A percentile compares a stretch with the other conserved stretches of the same genome.
phyloP scores from a whole-genome alignment of 2,888 invertebrate species.

The Peribatodes rhomboidaria region DNA sequence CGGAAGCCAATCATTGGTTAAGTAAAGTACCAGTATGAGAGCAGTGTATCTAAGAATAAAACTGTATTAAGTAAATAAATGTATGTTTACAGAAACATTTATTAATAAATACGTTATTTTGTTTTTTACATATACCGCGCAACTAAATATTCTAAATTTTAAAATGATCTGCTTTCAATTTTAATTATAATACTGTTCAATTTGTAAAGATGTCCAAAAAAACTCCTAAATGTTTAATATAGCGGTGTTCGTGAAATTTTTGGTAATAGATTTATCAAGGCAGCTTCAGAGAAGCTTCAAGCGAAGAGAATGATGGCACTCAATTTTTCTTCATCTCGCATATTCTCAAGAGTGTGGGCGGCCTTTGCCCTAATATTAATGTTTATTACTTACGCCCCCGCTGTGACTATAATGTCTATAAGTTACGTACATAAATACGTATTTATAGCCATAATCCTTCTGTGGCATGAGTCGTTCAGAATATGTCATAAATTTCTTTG shows the following conservation, averaged over 20 bases:
- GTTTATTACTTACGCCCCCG: conserved; percentile 44
- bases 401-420: conserved; percentile 30
- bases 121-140: too few species aligned
- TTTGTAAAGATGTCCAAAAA: too few species aligned
- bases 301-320: conserved; percentile 18
- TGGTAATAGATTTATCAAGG: conserved; percentile 1
- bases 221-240: too few species aligned
- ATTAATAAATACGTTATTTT: not conserved
- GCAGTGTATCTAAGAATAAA: not conserved
- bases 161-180: not conserved
- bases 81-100: not conserved
- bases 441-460: conserved; percentile 30
- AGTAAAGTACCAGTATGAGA: conserved; percentile 11
- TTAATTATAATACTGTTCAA: not conserved
- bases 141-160: too few species aligned
- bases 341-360: conserved; percentile 32
- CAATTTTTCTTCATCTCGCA: conserved; percentile 37
- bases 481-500: conserved; percentile 10
- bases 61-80: too few species aligned
- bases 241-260: not conserved
- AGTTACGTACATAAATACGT: conserved; percentile 30
- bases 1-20: conserved; percentile 31
- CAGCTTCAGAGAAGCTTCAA: conserved; percentile 8
- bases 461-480: conserved; percentile 15
- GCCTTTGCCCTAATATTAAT: conserved; percentile 41